Percentiles rank a stretch among this genome's conserved stretches.
phyloP scores from a whole-genome alignment of 2,888 invertebrate species.

The Ditula angustiorana region DNA sequence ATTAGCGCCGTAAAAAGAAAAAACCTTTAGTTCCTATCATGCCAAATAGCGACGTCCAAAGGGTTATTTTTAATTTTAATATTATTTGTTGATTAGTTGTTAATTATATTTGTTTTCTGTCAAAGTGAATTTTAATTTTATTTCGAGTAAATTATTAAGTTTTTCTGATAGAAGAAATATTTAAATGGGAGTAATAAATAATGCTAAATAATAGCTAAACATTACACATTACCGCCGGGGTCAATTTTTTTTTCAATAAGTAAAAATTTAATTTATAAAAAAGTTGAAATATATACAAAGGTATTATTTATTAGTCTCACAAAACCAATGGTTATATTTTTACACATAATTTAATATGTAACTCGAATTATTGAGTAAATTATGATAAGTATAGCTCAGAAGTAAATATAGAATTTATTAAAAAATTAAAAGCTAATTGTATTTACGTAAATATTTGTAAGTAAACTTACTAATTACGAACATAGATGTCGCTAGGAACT shows the following conservation, averaged over 20 bases:
- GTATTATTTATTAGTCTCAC: slow-evolving; percentile 33
- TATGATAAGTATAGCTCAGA: slow-evolving; percentile 23
- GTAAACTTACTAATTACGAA: background rate
- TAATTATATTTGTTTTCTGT: slow-evolving; percentile 36
- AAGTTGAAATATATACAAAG: background rate
- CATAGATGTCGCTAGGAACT: slow-evolving; percentile 11
- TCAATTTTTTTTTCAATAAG: too few species aligned
- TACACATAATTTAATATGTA: slow-evolving; percentile 34
- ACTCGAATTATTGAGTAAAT: slow-evolving; percentile 38
- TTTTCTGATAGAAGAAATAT: background rate
- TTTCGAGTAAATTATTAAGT: slow-evolving; percentile 8
- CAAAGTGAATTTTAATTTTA: slow-evolving; percentile 11
- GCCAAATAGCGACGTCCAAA: slow-evolving; percentile 55
- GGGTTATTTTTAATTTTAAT: slow-evolving; percentile 43
- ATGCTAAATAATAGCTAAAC: too few species aligned
- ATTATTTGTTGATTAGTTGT: slow-evolving; percentile 49
- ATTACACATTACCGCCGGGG: too few species aligned
- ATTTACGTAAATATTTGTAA: background rate
- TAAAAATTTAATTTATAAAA: too few species aligned
- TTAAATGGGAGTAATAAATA: background rate
- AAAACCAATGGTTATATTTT: slow-evolving; percentile 41
- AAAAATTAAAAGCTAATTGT: background rate
- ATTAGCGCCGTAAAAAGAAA: background rate
- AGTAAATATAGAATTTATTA: slow-evolving; percentile 26
- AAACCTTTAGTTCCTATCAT: slow-evolving; percentile 54